Base-by-base conservation (phyloP, 1,140 invertebrate genomes). In the Cydia strobilella region DNA sequence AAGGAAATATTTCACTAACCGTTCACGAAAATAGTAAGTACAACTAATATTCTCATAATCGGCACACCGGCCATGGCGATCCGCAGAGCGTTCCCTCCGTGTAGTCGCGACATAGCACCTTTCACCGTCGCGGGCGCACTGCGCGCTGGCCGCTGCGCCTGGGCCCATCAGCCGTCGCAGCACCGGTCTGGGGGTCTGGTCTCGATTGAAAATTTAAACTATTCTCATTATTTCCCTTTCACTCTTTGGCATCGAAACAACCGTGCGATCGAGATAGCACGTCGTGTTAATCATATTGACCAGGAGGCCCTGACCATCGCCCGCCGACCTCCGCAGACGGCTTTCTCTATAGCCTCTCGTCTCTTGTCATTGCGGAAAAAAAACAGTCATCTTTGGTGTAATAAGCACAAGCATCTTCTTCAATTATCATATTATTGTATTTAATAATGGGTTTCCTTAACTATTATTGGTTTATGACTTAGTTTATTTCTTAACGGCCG, bases 51-150 rank as follows among this genome's bases (percentile, higher is more conserved):
- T 84, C 85, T 84, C 84, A 80, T 79, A 79, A 79, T 83, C 54
- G 76, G 72, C 23, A 75, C 13, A 63, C 80, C 77, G 74, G 85
- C 78, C 84, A 87, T 89, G 77, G 79, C 77, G 80, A 77, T 75
- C 74, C 82, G 82, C 76, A 76, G 74, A 79, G 74, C 66, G 81
- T 83, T 83, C 77, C 83, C 81, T 80, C 75, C 73, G 75, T 77
- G 76, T 77, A 79, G 76, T 72, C 79, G 78, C 85, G 86, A 86
- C 86, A 90, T 87, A 78, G 78, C 80, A 81, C 90, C 90, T 91
- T 92, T 92, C 90, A 91, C 89, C 82, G 86, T 72, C 87, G 86
- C 84, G 80, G 77, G 82, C 85, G 81, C 83, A 92, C 90, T 92
- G 88, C 81, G 84, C 62, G 75, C 62, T 27, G 27, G 69, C 62